Percentiles rank a stretch among this genome's conserved stretches.
Evolutionary conservation across 2,888 invertebrate genomes (phyloP).

Genomic region (Chymomyza caudatula): DNA sequence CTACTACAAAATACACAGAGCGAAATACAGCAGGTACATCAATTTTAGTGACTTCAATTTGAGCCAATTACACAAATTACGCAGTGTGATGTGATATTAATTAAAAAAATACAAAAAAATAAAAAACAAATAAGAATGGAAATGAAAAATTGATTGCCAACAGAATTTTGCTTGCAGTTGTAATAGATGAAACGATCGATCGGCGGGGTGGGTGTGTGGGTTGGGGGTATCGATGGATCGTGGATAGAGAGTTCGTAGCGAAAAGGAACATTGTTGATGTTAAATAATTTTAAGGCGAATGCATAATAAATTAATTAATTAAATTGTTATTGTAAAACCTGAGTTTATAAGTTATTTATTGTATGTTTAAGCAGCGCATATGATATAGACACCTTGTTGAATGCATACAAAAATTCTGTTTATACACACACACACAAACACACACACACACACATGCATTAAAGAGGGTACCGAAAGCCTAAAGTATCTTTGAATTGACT

Average conservation of each 20-base stretch:
- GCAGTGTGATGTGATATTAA: slow-evolving; percentile 17
- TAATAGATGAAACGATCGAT: background rate
- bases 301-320: slow-evolving; percentile 50
- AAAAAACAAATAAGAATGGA: slow-evolving; percentile 14
- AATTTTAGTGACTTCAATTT: background rate
- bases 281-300: slow-evolving; percentile 64
- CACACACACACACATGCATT: background rate
- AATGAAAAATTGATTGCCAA: slow-evolving; percentile 12
- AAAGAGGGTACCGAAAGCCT: background rate
- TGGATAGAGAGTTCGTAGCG: background rate
- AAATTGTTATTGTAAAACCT: slow-evolving; percentile 67
- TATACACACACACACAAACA: slow-evolving; percentile 1
- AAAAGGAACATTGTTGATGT: slow-evolving; percentile 63
- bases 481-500: background rate
- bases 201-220: background rate
- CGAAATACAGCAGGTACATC: background rate
- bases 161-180: background rate
- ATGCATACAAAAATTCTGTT: slow-evolving; percentile 36
- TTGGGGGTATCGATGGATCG: background rate
- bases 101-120: slow-evolving; percentile 25
- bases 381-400: slow-evolving; percentile 53
- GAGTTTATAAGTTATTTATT: slow-evolving; percentile 68
- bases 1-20: background rate
- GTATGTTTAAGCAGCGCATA: slow-evolving; percentile 65
- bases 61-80: slow-evolving; percentile 12